These are phyloP conservation scores for Eupeodes luniger DNA, from an alignment of 2,888 invertebrate species.

Conservation along the genomic window DNA sequence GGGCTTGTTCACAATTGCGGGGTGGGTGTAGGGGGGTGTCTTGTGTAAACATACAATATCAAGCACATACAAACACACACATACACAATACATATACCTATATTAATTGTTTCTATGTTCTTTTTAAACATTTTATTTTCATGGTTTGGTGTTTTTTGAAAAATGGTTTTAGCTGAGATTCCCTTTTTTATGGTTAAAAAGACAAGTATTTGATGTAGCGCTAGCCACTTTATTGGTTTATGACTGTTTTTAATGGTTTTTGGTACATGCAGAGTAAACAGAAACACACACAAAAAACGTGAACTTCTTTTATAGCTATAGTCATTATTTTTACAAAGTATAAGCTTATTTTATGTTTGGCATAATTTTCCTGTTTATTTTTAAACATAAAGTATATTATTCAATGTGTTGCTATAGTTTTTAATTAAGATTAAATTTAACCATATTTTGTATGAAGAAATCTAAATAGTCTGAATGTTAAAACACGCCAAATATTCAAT, in stretches of 20 bases:
- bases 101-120: constrained; percentile 26
- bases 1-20: background rate
- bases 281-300: background rate
- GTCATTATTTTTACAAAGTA: constrained; percentile 3
- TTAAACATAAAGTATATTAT: background rate
- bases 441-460: no score
- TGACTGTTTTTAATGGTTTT: constrained; percentile 27
- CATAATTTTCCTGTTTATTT: constrained; percentile 7
- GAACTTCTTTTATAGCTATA: background rate
- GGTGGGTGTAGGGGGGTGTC: background rate
- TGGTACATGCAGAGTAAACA: background rate
- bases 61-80: background rate
- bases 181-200: constrained; percentile 8
- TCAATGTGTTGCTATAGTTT: background rate
- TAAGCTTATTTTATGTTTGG: background rate
- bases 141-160: constrained; percentile 32
- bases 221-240: constrained; percentile 30
- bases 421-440: background rate
- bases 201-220: constrained; percentile 15
- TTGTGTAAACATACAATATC: background rate
- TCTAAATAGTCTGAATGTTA: no score
- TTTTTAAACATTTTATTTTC: constrained; percentile 36
- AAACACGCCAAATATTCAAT: no score
- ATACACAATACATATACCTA: background rate
- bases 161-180: constrained; percentile 33